Evolutionary conservation across 1,140 invertebrate genomes (phyloP).

Genomic region (Dryas iulia): DNA sequence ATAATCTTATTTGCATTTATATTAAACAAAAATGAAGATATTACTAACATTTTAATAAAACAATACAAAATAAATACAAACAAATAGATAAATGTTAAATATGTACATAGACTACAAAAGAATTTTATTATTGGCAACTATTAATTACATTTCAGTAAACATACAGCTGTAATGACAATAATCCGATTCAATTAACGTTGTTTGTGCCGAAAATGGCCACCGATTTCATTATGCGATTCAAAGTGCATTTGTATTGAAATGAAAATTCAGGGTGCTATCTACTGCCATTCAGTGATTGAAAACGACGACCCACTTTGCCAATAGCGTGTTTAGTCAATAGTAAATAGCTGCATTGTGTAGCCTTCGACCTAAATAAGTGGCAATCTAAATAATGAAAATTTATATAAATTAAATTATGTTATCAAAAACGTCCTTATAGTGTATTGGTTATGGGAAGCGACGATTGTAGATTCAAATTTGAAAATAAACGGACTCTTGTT

Average conservation of each 20-base stretch:
- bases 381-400: conserved; percentile 16
- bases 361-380: conserved; percentile 10
- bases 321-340: conserved; percentile 15
- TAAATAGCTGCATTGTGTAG: conserved; percentile 14
- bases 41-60: neutral
- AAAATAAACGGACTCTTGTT: too few species aligned
- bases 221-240: conserved; percentile 26
- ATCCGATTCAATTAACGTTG: conserved; percentile 21
- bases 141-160: conserved; percentile 1
- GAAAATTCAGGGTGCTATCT: conserved; percentile 8
- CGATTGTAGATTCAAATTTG: neutral
- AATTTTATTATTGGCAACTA: neutral
- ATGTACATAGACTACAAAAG: neutral
- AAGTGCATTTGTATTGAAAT: conserved; percentile 13
- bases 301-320: conserved; percentile 17
- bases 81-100: neutral
- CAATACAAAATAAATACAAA: neutral
- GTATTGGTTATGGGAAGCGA: too few species aligned
- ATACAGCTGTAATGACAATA: conserved; percentile 2
- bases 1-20: too few species aligned
- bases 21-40: too few species aligned
- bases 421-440: neutral
- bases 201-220: conserved; percentile 17
- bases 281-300: conserved; percentile 20
- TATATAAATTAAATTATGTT: neutral